These are phyloP conservation scores for Diglossa cyanea DNA, from an alignment of 2,797 vertebrate genomes.

Conservation along the genomic window DNA sequence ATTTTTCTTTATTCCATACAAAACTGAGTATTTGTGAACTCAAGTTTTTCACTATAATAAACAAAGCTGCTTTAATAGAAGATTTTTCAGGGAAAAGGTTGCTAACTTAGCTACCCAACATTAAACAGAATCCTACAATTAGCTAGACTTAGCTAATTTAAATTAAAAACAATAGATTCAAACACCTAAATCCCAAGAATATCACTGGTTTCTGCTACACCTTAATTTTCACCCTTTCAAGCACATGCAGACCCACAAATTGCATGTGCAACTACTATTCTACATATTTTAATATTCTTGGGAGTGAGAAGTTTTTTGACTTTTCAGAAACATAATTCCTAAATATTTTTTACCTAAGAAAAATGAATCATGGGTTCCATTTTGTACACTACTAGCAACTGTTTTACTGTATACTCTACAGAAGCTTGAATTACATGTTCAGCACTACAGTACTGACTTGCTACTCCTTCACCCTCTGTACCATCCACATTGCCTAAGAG, in stretches of 20 bases:
- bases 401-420: neutral
- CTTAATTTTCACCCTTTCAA: neutral
- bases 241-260: neutral
- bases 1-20: neutral
- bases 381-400: neutral
- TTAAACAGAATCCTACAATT: neutral
- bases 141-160: neutral
- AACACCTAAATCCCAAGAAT: neutral
- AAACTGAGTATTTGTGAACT: neutral
- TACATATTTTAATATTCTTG: neutral
- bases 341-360: neutral
- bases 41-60: neutral
- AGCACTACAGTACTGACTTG: neutral
- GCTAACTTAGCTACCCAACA: neutral
- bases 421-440: neutral
- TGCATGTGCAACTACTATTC: neutral
- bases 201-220: neutral
- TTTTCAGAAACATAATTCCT: neutral
- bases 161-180: neutral
- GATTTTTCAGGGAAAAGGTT: neutral
- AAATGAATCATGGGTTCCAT: neutral
- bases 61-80: neutral
- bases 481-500: fast-evolving
- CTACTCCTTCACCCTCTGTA: neutral
- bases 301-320: neutral